phyloP scores from a whole-genome alignment of 2,113 vertebrate species.

The Corvus moneduloides region DNA sequence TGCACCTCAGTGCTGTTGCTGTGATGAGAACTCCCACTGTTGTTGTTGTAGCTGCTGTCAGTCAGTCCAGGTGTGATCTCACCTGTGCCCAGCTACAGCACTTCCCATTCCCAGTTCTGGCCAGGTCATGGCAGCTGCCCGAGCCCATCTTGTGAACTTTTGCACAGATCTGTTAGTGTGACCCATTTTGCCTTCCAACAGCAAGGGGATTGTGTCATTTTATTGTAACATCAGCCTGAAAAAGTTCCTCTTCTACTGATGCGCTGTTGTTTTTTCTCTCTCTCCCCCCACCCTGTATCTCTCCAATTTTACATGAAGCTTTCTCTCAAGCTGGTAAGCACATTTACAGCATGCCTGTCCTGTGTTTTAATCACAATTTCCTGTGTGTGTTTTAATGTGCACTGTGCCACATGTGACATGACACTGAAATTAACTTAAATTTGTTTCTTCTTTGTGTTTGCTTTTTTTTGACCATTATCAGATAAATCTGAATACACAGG shows the following conservation, averaged over 20 bases:
- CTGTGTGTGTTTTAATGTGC: constrained; percentile 32
- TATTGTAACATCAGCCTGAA: neutral
- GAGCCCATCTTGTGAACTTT: constrained; percentile 73
- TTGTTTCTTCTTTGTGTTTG: constrained; percentile 44
- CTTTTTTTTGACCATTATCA: constrained; percentile 68
- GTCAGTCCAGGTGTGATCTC: neutral
- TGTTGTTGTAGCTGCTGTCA: neutral
- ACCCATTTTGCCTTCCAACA: constrained; percentile 47
- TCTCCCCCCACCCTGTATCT: constrained; percentile 50
- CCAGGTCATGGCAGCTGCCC: neutral
- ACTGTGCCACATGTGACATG: neutral
- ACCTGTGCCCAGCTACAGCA: neutral
- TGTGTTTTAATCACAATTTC: constrained; percentile 46
- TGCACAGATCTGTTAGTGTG: constrained; percentile 69
- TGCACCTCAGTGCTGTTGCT: neutral
- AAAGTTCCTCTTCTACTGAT: constrained; percentile 71
- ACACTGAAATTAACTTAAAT: constrained; percentile 61
- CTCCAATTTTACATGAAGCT: constrained; percentile 88
- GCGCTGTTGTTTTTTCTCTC: constrained; percentile 67
- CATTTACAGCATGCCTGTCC: constrained; percentile 79
- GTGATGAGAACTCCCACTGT: neutral
- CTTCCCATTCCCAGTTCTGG: neutral
- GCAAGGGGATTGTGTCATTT: constrained; percentile 32
- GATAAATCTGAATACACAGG: constrained; percentile 85
- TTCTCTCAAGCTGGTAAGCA: constrained; percentile 99